These are phyloP conservation scores for Cacajao melanocephalus DNA, from an alignment of 2,797 vertebrate species.

Conservation along the genomic window DNA sequence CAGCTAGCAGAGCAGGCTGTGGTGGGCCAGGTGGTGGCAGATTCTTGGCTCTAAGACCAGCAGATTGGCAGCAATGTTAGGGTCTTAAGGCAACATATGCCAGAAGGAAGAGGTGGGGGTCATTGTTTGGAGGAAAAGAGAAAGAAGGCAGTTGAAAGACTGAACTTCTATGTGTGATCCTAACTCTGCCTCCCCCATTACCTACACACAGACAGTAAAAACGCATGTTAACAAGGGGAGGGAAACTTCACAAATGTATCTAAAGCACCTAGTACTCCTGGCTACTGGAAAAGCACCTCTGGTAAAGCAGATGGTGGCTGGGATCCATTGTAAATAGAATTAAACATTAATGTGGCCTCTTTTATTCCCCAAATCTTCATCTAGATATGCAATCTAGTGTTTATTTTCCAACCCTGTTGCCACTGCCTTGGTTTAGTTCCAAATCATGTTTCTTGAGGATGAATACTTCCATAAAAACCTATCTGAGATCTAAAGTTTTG, in stretches of 20 bases:
- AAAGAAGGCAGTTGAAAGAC: neutral
- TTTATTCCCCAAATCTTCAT: neutral
- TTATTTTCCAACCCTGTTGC: neutral
- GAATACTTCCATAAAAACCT: neutral
- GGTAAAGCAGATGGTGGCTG: neutral
- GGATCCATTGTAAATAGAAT: neutral
- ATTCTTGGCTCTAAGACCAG: neutral
- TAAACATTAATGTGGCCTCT: neutral
- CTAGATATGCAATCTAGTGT: conserved; percentile 15
- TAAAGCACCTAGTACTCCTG: neutral
- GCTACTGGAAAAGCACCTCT: neutral
- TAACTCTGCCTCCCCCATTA: neutral
- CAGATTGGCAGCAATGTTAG: neutral
- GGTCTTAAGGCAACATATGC: neutral
- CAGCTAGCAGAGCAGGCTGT: neutral
- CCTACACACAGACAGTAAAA: neutral
- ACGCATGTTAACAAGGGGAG: neutral
- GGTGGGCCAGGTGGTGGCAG: neutral
- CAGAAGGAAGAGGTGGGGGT: neutral
- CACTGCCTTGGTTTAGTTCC: neutral
- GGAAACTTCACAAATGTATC: neutral
- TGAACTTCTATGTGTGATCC: neutral
- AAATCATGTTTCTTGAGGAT: neutral
- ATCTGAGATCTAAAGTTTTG: neutral
- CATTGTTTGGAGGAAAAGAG: neutral